phyloP scores from a whole-genome alignment of 2,113 vertebrate species.

The Pachycephala philippinensis region DNA sequence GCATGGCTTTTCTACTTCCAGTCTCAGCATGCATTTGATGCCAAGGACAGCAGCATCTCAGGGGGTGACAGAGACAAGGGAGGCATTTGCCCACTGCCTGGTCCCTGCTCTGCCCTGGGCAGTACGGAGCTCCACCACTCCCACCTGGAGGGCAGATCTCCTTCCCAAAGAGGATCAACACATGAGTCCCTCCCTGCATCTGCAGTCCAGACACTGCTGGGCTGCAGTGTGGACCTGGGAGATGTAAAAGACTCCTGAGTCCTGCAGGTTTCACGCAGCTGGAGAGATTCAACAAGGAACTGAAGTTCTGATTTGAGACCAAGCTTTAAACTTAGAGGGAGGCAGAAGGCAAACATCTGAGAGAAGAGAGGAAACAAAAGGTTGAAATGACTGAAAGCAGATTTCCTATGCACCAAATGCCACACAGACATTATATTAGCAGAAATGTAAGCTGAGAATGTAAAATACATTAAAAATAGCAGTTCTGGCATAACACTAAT shows the following conservation, averaged over 20 bases:
- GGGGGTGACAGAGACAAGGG: not conserved
- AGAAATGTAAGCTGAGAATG: not conserved
- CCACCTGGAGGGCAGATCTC: not conserved
- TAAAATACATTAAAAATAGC: not conserved
- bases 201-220: not conserved
- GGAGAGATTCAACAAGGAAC: not conserved
- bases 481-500: not conserved
- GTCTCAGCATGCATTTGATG: not conserved
- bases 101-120: not conserved
- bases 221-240: not conserved
- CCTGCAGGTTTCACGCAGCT: not conserved
- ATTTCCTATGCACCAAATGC: not conserved
- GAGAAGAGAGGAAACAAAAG: not conserved
- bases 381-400: not conserved
- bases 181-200: rapidly evolving
- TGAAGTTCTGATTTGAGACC: not conserved
- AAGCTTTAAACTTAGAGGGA: not conserved
- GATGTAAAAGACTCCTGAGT: not conserved
- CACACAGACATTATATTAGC: not conserved
- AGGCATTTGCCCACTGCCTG: not conserved
- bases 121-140: not conserved
- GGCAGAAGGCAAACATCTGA: not conserved
- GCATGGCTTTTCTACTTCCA: not conserved
- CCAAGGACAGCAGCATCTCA: not conserved
- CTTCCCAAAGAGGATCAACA: not conserved